Percentiles rank a stretch among this genome's conserved stretches.
Evolutionary conservation across 2,113 vertebrate genomes (phyloP).

Genomic region (Sylvilagus bachmani): DNA sequence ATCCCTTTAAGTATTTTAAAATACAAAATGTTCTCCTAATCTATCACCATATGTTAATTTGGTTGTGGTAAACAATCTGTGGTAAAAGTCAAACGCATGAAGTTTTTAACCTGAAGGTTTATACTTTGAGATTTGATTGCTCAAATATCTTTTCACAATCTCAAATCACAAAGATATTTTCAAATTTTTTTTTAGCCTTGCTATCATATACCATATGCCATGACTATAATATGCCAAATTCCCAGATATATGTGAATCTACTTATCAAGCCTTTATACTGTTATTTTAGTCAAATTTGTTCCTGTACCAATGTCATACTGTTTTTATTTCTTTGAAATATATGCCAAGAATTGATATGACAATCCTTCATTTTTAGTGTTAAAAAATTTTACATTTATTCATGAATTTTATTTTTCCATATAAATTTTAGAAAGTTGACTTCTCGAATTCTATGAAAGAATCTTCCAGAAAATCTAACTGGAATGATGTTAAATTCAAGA

Average conservation of each 20-base stretch:
- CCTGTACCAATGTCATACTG: neutral
- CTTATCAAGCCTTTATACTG: neutral
- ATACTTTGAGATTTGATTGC: neutral
- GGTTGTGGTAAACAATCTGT: neutral
- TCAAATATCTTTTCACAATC: neutral
- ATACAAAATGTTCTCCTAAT: neutral
- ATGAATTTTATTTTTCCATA: constrained; percentile 34
- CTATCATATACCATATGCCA: neutral
- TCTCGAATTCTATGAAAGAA: constrained; percentile 16
- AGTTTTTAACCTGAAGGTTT: neutral
- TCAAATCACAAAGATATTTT: constrained; percentile 10
- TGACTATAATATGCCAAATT: neutral
- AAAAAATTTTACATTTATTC: constrained; percentile 13
- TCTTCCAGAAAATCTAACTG: neutral
- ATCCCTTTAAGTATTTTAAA: neutral
- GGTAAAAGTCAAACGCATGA: neutral
- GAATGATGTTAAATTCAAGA: neutral
- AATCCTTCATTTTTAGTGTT: neutral
- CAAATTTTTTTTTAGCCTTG: neutral
- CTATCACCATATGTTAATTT: neutral
- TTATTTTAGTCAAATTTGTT: neutral
- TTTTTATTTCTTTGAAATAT: constrained; percentile 2
- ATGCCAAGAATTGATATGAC: neutral
- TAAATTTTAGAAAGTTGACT: constrained; percentile 14
- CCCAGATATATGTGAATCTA: neutral